Conservation (phyloP, 2,888 invertebrate genomes). For the Brenthis ino region DNA sequence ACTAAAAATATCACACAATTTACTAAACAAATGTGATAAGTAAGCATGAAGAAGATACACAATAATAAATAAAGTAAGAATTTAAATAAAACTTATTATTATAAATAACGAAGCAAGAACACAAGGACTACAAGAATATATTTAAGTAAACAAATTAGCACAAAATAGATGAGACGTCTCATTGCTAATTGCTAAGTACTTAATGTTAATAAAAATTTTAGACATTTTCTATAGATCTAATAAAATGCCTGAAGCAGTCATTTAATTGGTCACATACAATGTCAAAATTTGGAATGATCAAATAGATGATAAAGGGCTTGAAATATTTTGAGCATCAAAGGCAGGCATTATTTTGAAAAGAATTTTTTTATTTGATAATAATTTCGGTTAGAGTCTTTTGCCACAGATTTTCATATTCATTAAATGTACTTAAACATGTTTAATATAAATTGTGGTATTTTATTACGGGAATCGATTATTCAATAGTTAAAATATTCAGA, state of each 20-base stretch:
- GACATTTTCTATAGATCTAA: slow-evolving; percentile 24
- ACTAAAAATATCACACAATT: slow-evolving; percentile 68
- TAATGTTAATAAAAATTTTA: slow-evolving; percentile 29
- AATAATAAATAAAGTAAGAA: slow-evolving; percentile 50
- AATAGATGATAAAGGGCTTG: slow-evolving; percentile 10
- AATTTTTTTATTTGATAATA: background rate
- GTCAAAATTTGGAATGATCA: slow-evolving; percentile 26
- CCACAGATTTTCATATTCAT: slow-evolving; percentile 3
- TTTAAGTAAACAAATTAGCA: slow-evolving; percentile 50
- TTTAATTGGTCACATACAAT: slow-evolving; percentile 25
- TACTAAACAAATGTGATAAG: slow-evolving; percentile 62
- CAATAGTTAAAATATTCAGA: background rate
- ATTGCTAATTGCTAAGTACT: slow-evolving; percentile 70
- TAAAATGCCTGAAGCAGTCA: slow-evolving; percentile 14
- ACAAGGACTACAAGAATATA: slow-evolving; percentile 51
- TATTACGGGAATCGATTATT: background rate
- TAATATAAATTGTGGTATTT: background rate
- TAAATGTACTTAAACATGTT: background rate
- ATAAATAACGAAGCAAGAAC: slow-evolving; percentile 67
- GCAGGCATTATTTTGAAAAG: background rate
- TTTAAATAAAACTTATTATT: slow-evolving; percentile 48
- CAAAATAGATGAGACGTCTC: slow-evolving; percentile 53
- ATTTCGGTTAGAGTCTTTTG: background rate
- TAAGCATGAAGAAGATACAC: slow-evolving; percentile 58
- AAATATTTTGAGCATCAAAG: slow-evolving; percentile 23